Evolutionary conservation across 2,113 vertebrate genomes (phyloP).

Genomic region (Cebus imitator): DNA sequence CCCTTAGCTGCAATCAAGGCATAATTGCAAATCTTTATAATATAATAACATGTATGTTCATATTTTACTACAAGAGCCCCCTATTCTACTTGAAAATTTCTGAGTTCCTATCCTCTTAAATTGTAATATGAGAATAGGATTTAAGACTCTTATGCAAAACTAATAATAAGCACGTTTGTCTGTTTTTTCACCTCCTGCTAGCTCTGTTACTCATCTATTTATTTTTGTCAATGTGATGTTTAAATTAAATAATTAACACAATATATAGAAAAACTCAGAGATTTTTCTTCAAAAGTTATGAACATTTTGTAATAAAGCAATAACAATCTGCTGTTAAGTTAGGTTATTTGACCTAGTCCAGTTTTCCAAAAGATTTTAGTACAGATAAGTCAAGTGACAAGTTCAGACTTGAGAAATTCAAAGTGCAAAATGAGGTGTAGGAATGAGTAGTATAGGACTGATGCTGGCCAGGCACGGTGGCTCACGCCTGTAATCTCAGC

Average conservation of each 20-base stretch:
- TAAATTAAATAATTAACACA: slow-evolving; percentile 27
- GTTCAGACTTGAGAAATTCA: neutral
- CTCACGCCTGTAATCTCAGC: too few relatives aligned
- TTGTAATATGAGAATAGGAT: neutral
- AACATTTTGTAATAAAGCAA: neutral
- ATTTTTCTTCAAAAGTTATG: neutral
- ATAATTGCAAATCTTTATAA: slow-evolving; percentile 75
- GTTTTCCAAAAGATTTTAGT: neutral
- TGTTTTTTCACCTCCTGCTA: neutral
- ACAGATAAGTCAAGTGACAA: neutral
- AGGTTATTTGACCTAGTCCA: neutral
- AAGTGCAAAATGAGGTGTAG: neutral
- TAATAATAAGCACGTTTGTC: neutral
- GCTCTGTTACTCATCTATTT: slow-evolving; percentile 45
- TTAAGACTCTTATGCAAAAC: slow-evolving; percentile 29
- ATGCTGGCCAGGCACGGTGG: too few relatives aligned
- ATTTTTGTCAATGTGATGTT: slow-evolving; percentile 23
- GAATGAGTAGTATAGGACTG: neutral
- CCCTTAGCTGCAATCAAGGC: slow-evolving; percentile 71
- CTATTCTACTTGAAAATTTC: neutral
- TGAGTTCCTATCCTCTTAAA: neutral
- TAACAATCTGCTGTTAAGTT: neutral
- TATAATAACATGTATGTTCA: slow-evolving; percentile 39
- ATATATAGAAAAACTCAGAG: neutral
- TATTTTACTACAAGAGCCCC: slow-evolving; percentile 39